A percentile compares a stretch with the other conserved stretches of the same genome.
Conservation (phyloP, 92 coral and sea anemone genomes). For the Palythoa grandis region DNA sequence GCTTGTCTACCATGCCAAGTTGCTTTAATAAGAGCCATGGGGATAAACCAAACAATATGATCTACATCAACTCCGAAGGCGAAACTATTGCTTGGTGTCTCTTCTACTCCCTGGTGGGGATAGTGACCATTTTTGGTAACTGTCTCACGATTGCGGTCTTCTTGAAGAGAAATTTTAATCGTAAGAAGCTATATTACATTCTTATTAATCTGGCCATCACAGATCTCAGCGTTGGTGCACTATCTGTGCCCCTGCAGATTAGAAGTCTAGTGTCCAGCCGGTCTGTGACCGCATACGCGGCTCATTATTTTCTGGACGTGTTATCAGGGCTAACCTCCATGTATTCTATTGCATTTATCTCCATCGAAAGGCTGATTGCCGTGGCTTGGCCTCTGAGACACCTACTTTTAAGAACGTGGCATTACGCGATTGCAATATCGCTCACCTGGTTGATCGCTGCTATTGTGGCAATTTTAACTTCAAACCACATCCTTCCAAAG, state of each 20-base stretch:
- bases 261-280: neutral
- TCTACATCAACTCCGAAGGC: neutral
- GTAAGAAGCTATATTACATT: constrained; percentile 16
- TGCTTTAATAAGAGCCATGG: neutral
- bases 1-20: neutral
- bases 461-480: neutral
- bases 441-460: constrained; percentile 23
- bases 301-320: constrained; percentile 18
- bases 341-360: constrained; percentile 31
- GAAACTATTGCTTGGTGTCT: neutral
- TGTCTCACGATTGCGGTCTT: constrained; percentile 31
- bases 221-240: constrained; percentile 24
- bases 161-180: constrained; percentile 4
- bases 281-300: neutral
- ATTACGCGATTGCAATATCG: constrained; percentile 15
- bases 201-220: constrained; percentile 19
- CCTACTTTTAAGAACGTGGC: constrained; percentile 18
- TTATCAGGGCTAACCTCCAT: constrained; percentile 13
- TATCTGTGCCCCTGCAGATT: constrained; percentile 24
- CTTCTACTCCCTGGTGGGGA: neutral
- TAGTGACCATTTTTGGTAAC: constrained; percentile 21
- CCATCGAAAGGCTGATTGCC: constrained; percentile 25
- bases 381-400: constrained; percentile 14
- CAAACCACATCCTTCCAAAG: neutral
- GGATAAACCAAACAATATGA: neutral